A percentile compares a stretch with the other conserved stretches of the same genome.
Evolutionary conservation across 2,113 vertebrate genomes (phyloP).

Genomic region (Fulmarus glacialis): DNA sequence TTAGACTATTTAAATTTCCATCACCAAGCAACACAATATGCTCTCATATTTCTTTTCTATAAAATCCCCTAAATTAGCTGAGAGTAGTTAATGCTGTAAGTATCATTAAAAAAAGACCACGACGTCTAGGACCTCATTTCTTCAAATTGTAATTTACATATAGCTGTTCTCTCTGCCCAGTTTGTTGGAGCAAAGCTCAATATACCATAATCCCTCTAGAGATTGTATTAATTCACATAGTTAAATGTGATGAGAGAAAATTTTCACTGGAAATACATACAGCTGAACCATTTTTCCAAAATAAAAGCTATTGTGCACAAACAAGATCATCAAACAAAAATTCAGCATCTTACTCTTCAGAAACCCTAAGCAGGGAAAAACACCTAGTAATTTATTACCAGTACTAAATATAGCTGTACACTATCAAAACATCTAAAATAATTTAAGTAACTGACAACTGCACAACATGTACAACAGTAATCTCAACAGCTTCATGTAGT

Average conservation of each 20-base stretch:
- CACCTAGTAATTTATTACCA: background rate
- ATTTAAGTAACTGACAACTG: background rate
- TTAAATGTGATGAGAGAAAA: conserved; percentile 28
- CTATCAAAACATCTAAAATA: background rate
- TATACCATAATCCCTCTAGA: conserved; percentile 39
- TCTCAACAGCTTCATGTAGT: background rate
- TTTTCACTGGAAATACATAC: background rate
- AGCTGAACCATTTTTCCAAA: background rate
- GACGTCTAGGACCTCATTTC: background rate
- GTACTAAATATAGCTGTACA: background rate
- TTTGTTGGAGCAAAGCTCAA: conserved; percentile 17
- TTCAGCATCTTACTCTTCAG: background rate
- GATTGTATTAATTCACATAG: conserved; percentile 27
- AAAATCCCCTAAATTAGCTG: conserved; percentile 12
- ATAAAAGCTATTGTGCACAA: background rate
- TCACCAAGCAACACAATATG: conserved; percentile 16
- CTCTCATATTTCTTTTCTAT: background rate
- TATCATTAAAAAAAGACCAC: background rate
- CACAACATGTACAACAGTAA: background rate
- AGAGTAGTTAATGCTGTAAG: background rate
- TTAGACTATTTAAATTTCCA: conserved; percentile 50
- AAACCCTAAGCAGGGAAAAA: background rate
- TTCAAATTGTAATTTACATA: conserved; percentile 31
- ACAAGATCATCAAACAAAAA: background rate
- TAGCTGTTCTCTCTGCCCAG: conserved; percentile 4